Evolutionary conservation across 1,140 invertebrate genomes (phyloP), one percentile per base, ranked within the genome.

Genomic region (Nilaparvata lugens): DNA sequence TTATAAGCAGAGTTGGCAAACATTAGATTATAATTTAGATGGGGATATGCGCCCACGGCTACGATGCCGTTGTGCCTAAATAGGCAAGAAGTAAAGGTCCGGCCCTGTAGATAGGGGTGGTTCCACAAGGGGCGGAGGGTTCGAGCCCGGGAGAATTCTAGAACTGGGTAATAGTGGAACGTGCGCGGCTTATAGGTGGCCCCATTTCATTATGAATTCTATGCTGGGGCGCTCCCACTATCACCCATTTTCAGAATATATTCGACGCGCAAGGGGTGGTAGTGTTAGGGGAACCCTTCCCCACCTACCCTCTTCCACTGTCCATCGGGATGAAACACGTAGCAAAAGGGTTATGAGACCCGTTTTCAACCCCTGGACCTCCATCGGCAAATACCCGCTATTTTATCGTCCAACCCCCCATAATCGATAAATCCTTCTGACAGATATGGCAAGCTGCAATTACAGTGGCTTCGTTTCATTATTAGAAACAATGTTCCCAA

Each of bases 1-100:
- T 48, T 48, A 48, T 48, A 48, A 48, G 21, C 45, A 48, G 16
- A 9, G 45, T 48, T 19, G 16, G 45, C 45, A 48, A 48, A 48
- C 45, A 48, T 48, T 48, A 48, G 45, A 48, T 48, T 48, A 23
- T 48, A 48, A 48, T 48, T 48, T 48, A 48, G 45, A 48, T 48
- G 45, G 16, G 45, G 21, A 48, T 48, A 16, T 11, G 31, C 31
- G 31, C 45, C 16, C 45, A 23, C 45, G 16, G 21, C 45, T 6
- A 23, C 21, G 21, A 19, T 48, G 21, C 45, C 45, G 21, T 48
- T 48, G 7, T 48, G 45, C 45, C 45, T 48, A 48, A 48, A 48
- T 48, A 48, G 31, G 45, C 45, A 48, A 48, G 45, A 48, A 48
- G 16, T 48, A 16, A 14, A 48, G 45, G 45, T 48, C 45, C 45